Conservation (phyloP, 2,797 vertebrate genomes). For the Peromyscus melanophrys region DNA sequence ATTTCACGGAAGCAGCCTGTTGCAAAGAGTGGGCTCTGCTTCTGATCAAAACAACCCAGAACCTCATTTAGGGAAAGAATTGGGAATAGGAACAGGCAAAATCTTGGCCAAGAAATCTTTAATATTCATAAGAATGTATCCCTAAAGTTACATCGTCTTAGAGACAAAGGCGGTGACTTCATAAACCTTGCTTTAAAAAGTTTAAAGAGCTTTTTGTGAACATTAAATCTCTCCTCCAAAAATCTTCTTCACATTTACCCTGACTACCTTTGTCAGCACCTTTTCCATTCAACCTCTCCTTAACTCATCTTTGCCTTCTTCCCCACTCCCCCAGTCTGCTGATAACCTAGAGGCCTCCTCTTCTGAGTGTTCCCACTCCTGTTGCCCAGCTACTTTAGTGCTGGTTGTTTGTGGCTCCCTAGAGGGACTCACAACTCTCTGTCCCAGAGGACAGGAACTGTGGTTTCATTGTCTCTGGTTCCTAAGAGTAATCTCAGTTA, state of each 20-base stretch:
- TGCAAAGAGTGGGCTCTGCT: background rate
- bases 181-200: background rate
- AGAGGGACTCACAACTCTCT: background rate
- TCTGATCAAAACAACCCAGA: background rate
- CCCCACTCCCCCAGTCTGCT: background rate
- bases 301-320: background rate
- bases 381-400: background rate
- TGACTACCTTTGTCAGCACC: background rate
- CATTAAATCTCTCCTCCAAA: background rate
- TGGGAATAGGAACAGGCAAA: background rate
- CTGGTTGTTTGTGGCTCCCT: background rate
- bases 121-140: background rate
- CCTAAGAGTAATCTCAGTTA: background rate
- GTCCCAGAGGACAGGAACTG: background rate
- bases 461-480: background rate
- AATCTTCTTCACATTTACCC: background rate
- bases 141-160: constrained; percentile 13
- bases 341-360: background rate
- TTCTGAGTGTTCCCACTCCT: background rate
- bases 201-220: background rate
- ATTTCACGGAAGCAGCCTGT: background rate
- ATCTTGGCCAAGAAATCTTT: background rate
- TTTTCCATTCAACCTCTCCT: background rate
- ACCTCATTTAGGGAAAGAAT: background rate
- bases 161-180: background rate